Evolutionary conservation across 2,797 vertebrate species (phyloP).

Genomic region (Lophotriccus pileatus): DNA sequence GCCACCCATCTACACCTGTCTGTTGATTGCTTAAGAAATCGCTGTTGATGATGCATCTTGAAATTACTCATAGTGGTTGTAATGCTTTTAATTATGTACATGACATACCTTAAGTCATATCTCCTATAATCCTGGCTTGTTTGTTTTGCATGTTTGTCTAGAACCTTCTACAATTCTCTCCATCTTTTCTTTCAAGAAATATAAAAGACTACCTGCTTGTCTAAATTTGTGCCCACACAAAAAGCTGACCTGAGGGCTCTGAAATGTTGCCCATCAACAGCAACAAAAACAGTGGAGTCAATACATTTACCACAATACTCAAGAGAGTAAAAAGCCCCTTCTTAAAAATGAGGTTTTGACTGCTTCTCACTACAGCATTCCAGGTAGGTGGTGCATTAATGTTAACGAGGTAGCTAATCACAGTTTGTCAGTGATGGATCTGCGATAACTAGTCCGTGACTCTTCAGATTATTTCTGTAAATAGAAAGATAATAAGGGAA

Average conservation of each 20-base stretch:
- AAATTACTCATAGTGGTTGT: background rate
- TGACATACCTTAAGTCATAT: background rate
- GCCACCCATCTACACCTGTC: background rate
- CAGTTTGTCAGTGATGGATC: conserved; percentile 1
- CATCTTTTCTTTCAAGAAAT: background rate
- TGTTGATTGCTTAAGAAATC: background rate
- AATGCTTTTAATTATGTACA: background rate
- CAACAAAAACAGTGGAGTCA: background rate
- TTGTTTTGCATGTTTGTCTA: background rate
- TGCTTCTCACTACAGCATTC: background rate
- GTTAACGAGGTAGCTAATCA: conserved; percentile 3
- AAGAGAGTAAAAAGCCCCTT: background rate
- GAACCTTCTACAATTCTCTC: background rate
- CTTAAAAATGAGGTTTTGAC: background rate
- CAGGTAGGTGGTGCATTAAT: background rate
- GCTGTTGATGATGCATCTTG: background rate
- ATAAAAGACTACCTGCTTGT: background rate
- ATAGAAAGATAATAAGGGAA: background rate
- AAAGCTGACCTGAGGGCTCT: background rate
- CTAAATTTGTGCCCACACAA: background rate
- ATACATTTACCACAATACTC: background rate
- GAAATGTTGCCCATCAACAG: background rate
- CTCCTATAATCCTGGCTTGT: background rate
- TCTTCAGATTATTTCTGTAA: background rate
- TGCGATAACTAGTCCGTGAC: background rate